A percentile compares a stretch with the other conserved stretches of the same genome.
These are phyloP conservation scores for Amphibalanus amphitrite DNA, from an alignment of 1,140 invertebrate genomes.

Conservation along the genomic window DNA sequence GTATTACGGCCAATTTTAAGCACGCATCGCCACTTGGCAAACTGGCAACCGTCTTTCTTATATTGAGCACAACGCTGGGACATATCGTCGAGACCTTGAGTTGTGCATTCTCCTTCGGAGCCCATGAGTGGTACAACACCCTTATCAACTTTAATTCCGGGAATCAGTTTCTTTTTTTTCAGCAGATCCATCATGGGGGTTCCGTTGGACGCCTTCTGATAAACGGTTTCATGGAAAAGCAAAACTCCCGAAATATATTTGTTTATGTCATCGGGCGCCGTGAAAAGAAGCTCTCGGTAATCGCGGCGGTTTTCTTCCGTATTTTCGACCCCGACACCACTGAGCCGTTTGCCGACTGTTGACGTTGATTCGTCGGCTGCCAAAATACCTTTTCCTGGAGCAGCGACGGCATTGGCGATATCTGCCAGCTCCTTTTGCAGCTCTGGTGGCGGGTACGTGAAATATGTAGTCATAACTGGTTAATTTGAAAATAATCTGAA, in stretches of 20 bases:
- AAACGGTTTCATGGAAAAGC: slow-evolving; percentile 93
- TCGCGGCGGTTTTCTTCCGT: slow-evolving; percentile 62
- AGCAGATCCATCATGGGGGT: slow-evolving; percentile 61
- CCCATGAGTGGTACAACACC: slow-evolving; percentile 76
- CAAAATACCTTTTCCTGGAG: slow-evolving; percentile 68
- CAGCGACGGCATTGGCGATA: slow-evolving; percentile 77
- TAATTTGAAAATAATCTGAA: too few species aligned
- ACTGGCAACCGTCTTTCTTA: slow-evolving; percentile 93
- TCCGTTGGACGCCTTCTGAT: slow-evolving; percentile 79
- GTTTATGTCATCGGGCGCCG: slow-evolving; percentile 43
- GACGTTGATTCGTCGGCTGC: slow-evolving; percentile 70
- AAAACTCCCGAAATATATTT: slow-evolving; percentile 73
- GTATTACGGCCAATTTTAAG: slow-evolving; percentile 81
- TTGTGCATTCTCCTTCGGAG: slow-evolving; percentile 83
- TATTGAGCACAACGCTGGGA: slow-evolving; percentile 88
- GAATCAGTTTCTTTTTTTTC: slow-evolving; percentile 67
- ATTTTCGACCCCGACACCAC: slow-evolving; percentile 51
- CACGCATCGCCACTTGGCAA: too few species aligned
- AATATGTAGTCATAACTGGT: slow-evolving; percentile 50
- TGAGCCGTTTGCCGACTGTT: slow-evolving; percentile 71
- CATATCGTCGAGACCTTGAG: slow-evolving; percentile 92
- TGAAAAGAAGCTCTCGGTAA: slow-evolving; percentile 65
- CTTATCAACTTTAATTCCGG: slow-evolving; percentile 78
- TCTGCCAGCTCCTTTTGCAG: slow-evolving; percentile 71
- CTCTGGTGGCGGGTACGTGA: slow-evolving; percentile 63